Evolutionary conservation across 1,140 invertebrate genomes (phyloP).

Genomic region (Melipona quadrifasciata): DNA sequence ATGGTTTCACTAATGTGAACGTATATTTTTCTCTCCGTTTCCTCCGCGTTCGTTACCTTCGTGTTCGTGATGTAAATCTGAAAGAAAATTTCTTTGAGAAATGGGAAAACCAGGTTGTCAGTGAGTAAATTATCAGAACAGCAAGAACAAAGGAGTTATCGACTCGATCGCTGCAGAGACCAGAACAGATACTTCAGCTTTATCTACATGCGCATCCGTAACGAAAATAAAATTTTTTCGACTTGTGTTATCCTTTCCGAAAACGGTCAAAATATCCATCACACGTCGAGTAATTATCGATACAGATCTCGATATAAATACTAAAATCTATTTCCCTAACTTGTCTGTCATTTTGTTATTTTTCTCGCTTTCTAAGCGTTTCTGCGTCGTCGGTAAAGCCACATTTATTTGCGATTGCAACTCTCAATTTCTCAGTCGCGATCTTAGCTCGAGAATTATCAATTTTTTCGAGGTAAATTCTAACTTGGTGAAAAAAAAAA

Average conservation of each 20-base stretch:
- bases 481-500: neutral
- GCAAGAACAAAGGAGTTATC: neutral
- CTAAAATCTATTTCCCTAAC: slow-evolving; percentile 5
- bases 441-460: neutral
- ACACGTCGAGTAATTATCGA: slow-evolving; percentile 41
- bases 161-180: neutral
- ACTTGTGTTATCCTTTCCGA: neutral
- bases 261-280: slow-evolving; percentile 35
- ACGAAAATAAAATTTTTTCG: slow-evolving; percentile 20
- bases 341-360: slow-evolving; percentile 27
- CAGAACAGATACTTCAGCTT: neutral
- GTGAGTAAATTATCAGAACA: slow-evolving; percentile 1
- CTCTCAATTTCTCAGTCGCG: neutral
- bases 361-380: neutral
- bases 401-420: neutral
- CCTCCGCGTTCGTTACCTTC: neutral
- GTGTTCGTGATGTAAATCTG: slow-evolving; percentile 4
- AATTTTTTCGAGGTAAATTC: slow-evolving; percentile 6
- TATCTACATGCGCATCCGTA: neutral
- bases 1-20: slow-evolving; percentile 2
- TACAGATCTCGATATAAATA: neutral
- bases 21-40: neutral
- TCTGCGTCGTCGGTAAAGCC: neutral
- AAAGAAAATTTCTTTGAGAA: neutral
- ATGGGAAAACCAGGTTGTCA: slow-evolving; percentile 20